Evolutionary conservation across 2,797 vertebrate genomes (phyloP).

Genomic region (Pseudotriccus pelzelni): DNA sequence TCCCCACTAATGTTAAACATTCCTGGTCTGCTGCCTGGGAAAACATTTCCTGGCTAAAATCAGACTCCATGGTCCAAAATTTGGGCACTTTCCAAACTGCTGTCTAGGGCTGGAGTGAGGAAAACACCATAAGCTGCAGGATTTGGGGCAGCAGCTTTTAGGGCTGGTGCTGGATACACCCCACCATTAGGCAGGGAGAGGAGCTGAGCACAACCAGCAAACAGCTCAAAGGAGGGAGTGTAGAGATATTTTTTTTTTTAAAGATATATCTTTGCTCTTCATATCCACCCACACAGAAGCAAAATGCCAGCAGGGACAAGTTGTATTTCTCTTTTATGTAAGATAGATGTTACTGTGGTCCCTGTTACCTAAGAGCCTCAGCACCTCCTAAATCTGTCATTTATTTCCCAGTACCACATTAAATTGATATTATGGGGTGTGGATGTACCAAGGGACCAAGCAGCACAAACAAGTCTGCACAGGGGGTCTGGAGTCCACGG

Average conservation of each 20-base stretch:
- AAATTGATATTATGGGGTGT: background rate
- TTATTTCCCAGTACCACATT: background rate
- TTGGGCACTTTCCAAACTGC: fast-evolving
- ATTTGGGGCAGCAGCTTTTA: background rate
- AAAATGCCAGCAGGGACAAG: slow-evolving; percentile 38
- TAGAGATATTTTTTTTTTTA: background rate
- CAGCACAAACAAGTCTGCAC: background rate
- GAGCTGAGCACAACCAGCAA: background rate
- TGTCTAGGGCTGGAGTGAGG: background rate
- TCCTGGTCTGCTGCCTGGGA: fast-evolving
- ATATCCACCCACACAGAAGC: slow-evolving; percentile 2
- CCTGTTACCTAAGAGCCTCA: background rate
- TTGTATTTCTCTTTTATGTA: slow-evolving; percentile 39
- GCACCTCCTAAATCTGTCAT: slow-evolving; percentile 34
- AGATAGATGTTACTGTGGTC: slow-evolving; percentile 21
- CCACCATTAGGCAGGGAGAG: fast-evolving
- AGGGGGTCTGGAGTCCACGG: fast-evolving
- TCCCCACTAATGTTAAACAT: fast-evolving
- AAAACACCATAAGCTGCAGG: background rate
- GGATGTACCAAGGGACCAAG: background rate
- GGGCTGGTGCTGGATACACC: background rate
- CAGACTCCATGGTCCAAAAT: background rate
- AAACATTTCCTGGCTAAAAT: background rate
- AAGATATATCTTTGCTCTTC: background rate
- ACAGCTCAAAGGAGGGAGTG: background rate